A percentile compares a stretch with the other conserved stretches of the same genome.
Evolutionary conservation across 2,113 vertebrate genomes (phyloP).

Genomic region (Bagarius yarrelli): DNA sequence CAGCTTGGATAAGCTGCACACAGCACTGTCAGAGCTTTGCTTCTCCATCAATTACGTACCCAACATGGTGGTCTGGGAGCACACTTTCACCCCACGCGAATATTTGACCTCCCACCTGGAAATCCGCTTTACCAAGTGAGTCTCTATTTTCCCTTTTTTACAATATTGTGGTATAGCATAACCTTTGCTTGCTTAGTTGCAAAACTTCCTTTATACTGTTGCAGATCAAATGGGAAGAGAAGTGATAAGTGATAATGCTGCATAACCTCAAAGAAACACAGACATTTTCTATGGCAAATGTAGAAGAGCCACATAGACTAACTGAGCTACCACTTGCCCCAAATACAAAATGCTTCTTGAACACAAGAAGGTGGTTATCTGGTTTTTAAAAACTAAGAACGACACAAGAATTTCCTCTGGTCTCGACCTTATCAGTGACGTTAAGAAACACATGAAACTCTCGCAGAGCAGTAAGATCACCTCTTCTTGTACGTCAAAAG

Average conservation of each 20-base stretch:
- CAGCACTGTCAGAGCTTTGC: constrained; percentile 96
- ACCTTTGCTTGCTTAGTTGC: not conserved
- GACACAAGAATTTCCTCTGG: not conserved
- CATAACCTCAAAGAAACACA: not conserved
- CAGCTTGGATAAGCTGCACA: constrained; percentile 99
- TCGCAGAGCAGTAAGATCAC: no score
- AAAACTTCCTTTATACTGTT: not conserved
- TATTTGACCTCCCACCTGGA: constrained; percentile 99
- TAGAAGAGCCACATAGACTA: no score
- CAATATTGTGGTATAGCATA: not conserved
- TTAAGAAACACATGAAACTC: not conserved
- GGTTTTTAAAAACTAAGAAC: not conserved
- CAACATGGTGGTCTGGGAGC: constrained; percentile 97
- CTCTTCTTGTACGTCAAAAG: not conserved
- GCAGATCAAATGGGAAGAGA: not conserved
- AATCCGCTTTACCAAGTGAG: constrained; percentile 99
- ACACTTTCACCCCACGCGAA: constrained; percentile 96
- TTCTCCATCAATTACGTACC: constrained; percentile 99
- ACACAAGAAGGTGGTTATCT: not conserved
- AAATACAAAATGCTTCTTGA: not conserved
- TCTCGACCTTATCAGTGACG: not conserved
- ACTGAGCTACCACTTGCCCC: no score
- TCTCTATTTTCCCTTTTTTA: not conserved
- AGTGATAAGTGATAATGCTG: not conserved
- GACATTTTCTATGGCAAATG: no score